Percentiles rank a stretch among this genome's conserved stretches.
Evolutionary conservation across 1,140 invertebrate genomes (phyloP).

Genomic region (Drosophila ananassae): DNA sequence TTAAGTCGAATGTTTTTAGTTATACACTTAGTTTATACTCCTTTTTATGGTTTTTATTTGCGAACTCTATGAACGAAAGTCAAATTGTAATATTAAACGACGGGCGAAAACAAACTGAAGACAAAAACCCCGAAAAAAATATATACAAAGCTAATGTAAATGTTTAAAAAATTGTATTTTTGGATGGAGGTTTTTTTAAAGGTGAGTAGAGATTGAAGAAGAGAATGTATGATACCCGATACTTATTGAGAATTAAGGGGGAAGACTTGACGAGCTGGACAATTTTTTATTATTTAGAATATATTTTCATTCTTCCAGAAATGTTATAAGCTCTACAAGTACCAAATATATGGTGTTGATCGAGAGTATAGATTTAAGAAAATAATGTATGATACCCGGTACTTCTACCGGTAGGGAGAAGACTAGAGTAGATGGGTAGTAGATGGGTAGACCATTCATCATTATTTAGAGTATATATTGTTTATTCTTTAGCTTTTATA

Average conservation of each 20-base stretch:
- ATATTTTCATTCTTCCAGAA: not conserved
- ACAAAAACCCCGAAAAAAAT: conserved; percentile 21
- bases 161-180: not conserved
- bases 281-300: not conserved
- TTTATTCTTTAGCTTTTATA: too few species aligned
- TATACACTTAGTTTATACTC: conserved; percentile 23
- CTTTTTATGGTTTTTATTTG: not conserved
- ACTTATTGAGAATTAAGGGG: not conserved
- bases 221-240: not conserved
- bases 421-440: too few species aligned
- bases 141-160: conserved; percentile 42
- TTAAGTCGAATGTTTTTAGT: conserved; percentile 42
- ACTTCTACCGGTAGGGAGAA: too few species aligned
- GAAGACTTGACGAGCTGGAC: too few species aligned
- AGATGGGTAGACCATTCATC: too few species aligned
- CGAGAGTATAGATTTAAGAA: too few species aligned
- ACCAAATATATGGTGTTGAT: too few species aligned
- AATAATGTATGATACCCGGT: too few species aligned
- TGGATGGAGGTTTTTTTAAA: not conserved
- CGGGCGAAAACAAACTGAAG: conserved; percentile 13
- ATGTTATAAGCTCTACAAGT: too few species aligned
- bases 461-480: too few species aligned
- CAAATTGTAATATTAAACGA: conserved; percentile 56
- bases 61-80: conserved; percentile 38
- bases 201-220: not conserved